Evolutionary conservation across 2,113 vertebrate species (phyloP).

Genomic region (Nannobrachium achirus): DNA sequence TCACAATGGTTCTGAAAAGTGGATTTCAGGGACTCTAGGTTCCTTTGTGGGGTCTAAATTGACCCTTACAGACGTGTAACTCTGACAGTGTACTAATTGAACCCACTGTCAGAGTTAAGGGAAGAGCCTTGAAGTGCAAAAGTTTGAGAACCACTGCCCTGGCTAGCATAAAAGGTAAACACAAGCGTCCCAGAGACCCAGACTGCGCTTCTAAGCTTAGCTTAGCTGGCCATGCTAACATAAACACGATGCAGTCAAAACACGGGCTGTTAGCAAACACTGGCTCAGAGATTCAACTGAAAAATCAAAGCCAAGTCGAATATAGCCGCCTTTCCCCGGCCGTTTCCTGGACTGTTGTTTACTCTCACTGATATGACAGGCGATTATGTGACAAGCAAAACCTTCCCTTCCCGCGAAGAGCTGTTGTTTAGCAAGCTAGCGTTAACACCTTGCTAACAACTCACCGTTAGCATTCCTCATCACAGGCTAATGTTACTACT

Average conservation of each 20-base stretch:
- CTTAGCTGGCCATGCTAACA: slow-evolving; percentile 59
- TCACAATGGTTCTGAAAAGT: too few species aligned
- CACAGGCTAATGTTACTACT: slow-evolving; percentile 47
- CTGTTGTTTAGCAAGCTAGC: slow-evolving; percentile 68
- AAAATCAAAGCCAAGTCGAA: slow-evolving; percentile 23
- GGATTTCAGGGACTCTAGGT: too few species aligned
- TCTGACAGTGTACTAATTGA: too few species aligned
- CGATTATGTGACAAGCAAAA: slow-evolving; percentile 53
- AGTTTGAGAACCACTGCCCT: too few species aligned
- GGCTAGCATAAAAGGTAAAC: not conserved
- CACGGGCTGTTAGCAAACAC: slow-evolving; percentile 74
- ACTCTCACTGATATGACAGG: slow-evolving; percentile 17
- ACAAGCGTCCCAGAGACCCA: not conserved
- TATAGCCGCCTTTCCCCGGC: slow-evolving; percentile 9
- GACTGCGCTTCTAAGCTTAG: slow-evolving; percentile 24
- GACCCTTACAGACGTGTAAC: not conserved
- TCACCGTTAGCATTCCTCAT: slow-evolving; percentile 42
- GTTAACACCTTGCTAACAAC: slow-evolving; percentile 48
- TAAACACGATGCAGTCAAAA: slow-evolving; percentile 74
- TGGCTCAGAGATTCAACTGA: slow-evolving; percentile 51
- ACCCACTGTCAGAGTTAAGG: too few species aligned
- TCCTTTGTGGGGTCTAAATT: too few species aligned
- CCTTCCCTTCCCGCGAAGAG: slow-evolving; percentile 69
- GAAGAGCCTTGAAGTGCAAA: too few species aligned
- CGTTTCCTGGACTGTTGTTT: slow-evolving; percentile 31